phyloP scores from a whole-genome alignment of 1,140 invertebrate genomes.

The Elysia chlorotica region DNA sequence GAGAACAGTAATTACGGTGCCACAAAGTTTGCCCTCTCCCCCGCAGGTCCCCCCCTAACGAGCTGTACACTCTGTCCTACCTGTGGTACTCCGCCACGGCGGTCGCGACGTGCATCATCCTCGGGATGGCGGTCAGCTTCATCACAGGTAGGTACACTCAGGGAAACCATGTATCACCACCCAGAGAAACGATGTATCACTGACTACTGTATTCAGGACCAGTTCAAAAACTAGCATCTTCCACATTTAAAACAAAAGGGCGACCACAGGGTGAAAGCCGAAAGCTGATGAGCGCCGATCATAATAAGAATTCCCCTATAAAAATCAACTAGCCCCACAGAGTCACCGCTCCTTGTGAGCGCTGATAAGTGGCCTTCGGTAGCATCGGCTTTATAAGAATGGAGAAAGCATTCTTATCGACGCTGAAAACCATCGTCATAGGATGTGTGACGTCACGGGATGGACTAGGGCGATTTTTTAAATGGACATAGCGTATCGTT shows the following conservation, averaged over 20 bases:
- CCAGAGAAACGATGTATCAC: too few relatives aligned
- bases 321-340: neutral
- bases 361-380: too few relatives aligned
- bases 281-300: neutral
- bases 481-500: too few relatives aligned
- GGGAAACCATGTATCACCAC: too few relatives aligned
- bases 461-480: too few relatives aligned
- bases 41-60: slow-evolving; percentile 25
- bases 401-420: too few relatives aligned
- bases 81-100: slow-evolving; percentile 82
- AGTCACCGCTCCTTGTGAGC: too few relatives aligned
- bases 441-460: too few relatives aligned
- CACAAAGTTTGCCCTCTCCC: too few relatives aligned
- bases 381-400: too few relatives aligned
- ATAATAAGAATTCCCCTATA: neutral
- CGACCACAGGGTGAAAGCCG: neutral
- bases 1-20: too few relatives aligned
- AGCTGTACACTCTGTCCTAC: slow-evolving; percentile 78
- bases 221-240: neutral
- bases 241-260: neutral
- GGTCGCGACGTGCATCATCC: slow-evolving; percentile 67
- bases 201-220: neutral
- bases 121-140: slow-evolving; percentile 75
- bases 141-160: slow-evolving; percentile 66
- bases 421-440: too few relatives aligned